Percentiles rank a stretch among this genome's conserved stretches.
These are phyloP conservation scores for Cyprinella venusta DNA, from an alignment of 2,797 vertebrate genomes.

Conservation along the genomic window DNA sequence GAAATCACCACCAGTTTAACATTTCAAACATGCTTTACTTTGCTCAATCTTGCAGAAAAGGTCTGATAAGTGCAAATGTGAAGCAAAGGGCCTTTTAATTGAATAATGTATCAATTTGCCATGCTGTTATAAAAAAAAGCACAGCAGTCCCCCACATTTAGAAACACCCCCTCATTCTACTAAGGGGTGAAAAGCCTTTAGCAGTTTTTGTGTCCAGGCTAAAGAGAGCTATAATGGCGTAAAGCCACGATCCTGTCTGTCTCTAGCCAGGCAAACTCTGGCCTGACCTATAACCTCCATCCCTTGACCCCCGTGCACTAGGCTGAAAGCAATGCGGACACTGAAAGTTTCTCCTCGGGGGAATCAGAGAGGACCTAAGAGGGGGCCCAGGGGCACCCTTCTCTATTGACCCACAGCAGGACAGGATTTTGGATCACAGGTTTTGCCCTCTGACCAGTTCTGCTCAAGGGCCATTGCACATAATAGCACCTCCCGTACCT, in stretches of 20 bases:
- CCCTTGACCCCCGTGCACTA: constrained; percentile 86
- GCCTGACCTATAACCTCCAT: constrained; percentile 85
- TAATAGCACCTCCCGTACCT: constrained; percentile 72
- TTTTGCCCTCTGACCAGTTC: constrained; percentile 82
- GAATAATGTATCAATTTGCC: constrained; percentile 77
- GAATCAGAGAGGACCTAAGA: constrained; percentile 70
- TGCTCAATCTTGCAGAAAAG: neutral
- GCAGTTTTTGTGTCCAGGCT: constrained; percentile 78
- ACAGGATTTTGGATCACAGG: constrained; percentile 87
- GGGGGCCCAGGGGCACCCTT: constrained; percentile 82
- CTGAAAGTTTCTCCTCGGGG: constrained; percentile 68
- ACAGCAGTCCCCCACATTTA: constrained; percentile 27
- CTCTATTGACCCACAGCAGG: constrained; percentile 91
- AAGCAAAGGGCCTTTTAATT: constrained; percentile 5
- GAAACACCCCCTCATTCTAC: constrained; percentile 60
- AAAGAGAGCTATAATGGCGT: constrained; percentile 88
- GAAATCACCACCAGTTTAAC: constrained; percentile 63
- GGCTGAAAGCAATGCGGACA: constrained; percentile 79
- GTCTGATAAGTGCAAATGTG: constrained; percentile 28
- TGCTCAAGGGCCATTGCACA: constrained; percentile 75
- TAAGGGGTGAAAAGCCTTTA: constrained; percentile 71
- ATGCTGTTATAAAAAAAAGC: constrained; percentile 68
- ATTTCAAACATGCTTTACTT: constrained; percentile 34
- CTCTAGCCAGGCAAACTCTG: constrained; percentile 85
- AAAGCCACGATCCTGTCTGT: constrained; percentile 89